These are phyloP conservation scores for Julus scanicus DNA, from an alignment of 2,888 invertebrate genomes.

Conservation along the genomic window DNA sequence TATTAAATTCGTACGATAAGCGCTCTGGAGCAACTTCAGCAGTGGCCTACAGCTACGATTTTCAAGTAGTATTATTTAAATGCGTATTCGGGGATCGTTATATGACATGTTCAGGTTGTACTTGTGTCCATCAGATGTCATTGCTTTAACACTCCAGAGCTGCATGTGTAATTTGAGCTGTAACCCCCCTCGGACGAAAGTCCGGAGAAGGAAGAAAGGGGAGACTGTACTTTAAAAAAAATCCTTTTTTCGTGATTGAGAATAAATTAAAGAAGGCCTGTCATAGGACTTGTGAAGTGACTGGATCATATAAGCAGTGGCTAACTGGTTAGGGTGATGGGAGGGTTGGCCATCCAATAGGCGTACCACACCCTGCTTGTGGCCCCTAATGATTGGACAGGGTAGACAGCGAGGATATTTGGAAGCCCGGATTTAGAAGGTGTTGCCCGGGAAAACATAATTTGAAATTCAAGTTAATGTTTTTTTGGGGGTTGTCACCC, in stretches of 20 bases:
- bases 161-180: conserved; percentile 32
- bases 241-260: conserved; percentile 32
- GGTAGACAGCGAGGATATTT: background rate
- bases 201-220: conserved; percentile 1
- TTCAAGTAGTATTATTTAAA: conserved; percentile 16
- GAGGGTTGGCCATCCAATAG: background rate
- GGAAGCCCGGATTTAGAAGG: background rate
- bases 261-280: conserved; percentile 18
- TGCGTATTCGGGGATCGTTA: background rate
- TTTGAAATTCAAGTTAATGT: background rate
- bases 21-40: background rate
- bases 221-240: background rate
- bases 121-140: conserved; percentile 27
- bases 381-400: background rate
- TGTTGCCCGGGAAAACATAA: background rate
- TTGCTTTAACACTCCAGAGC: conserved; percentile 16
- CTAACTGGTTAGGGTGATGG: conserved; percentile 9
- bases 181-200: background rate
- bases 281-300: background rate
- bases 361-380: background rate
- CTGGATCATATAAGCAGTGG: background rate
- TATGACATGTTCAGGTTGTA: conserved; percentile 36
- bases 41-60: conserved; percentile 3
- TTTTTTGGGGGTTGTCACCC: conserved; percentile 17
- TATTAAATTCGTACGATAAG: conserved; percentile 38